Evolutionary conservation across 2,797 vertebrate species (phyloP).

Genomic region (Enteromius thamalakanensis): DNA sequence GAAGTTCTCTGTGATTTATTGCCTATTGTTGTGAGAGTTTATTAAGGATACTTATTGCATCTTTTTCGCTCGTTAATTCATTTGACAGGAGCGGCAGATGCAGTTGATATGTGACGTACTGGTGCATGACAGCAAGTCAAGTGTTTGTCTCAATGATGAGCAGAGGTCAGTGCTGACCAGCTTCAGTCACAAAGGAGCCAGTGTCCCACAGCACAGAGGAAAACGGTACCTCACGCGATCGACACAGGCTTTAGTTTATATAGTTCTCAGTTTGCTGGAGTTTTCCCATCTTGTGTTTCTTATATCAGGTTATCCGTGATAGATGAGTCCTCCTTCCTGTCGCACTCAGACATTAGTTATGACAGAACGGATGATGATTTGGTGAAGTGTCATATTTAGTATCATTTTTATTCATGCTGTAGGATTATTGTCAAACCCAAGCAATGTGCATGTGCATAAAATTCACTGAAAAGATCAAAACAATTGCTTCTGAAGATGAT

Average conservation of each 20-base stretch:
- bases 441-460: slow-evolving; percentile 14
- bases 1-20: slow-evolving; percentile 13
- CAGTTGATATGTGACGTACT: slow-evolving; percentile 79
- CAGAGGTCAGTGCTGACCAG: slow-evolving; percentile 75
- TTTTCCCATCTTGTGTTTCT: slow-evolving; percentile 17
- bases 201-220: slow-evolving; percentile 60
- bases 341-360: slow-evolving; percentile 83
- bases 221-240: slow-evolving; percentile 62
- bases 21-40: background rate
- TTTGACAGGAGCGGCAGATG: slow-evolving; percentile 77
- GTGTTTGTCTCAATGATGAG: slow-evolving; percentile 73
- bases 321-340: slow-evolving; percentile 74
- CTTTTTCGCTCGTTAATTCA: background rate
- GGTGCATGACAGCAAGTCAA: slow-evolving; percentile 74
- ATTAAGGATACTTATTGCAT: slow-evolving; percentile 14
- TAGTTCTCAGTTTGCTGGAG: background rate
- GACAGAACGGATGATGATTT: slow-evolving; percentile 79
- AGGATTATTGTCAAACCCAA: background rate
- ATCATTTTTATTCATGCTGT: slow-evolving; percentile 18
- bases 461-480: background rate
- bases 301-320: slow-evolving; percentile 72
- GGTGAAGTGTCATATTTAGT: slow-evolving; percentile 62
- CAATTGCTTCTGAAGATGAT: background rate
- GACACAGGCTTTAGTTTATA: background rate
- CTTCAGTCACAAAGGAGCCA: slow-evolving; percentile 68